Percentiles rank a stretch among this genome's conserved stretches.
Conservation (phyloP, 2,797 vertebrate species). For the Helostoma temminkii region DNA sequence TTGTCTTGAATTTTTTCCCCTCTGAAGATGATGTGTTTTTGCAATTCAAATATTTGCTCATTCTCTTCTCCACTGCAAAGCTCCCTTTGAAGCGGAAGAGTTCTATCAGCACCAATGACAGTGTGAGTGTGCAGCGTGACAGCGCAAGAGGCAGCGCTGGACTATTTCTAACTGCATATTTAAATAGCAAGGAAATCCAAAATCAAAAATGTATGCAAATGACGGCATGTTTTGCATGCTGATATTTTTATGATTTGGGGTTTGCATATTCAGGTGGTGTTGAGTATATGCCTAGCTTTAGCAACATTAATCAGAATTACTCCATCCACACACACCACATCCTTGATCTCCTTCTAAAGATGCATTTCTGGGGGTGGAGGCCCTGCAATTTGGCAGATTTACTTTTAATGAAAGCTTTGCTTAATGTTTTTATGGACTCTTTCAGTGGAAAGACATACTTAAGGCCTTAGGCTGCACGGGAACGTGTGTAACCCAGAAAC, state of each 20-base stretch:
- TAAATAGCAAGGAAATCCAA: constrained; percentile 81
- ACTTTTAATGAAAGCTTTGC: constrained; percentile 71
- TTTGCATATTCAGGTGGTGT: constrained; percentile 82
- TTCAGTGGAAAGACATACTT: constrained; percentile 56
- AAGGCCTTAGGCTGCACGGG: constrained; percentile 38
- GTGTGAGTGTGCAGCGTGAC: constrained; percentile 97
- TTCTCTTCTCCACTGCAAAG: constrained; percentile 92
- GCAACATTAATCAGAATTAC: constrained; percentile 81
- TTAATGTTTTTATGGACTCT: constrained; percentile 63
- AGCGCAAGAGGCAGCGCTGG: constrained; percentile 91
- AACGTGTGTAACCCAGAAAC: constrained; percentile 47
- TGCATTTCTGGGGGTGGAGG: constrained; percentile 67
- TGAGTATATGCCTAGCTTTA: constrained; percentile 66
- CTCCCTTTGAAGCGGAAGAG: constrained; percentile 96
- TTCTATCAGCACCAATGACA: constrained; percentile 99
- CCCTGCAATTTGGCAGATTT: constrained; percentile 70
- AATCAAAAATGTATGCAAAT: constrained; percentile 87
- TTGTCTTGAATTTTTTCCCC: constrained; percentile 83
- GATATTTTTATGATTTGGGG: constrained; percentile 72
- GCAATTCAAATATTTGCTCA: constrained; percentile 99
- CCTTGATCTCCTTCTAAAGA: constrained; percentile 76
- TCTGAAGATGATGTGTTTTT: constrained; percentile 92
- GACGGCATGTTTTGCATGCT: constrained; percentile 83
- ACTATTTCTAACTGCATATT: constrained; percentile 87
- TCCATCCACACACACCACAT: constrained; percentile 69